Base-by-base conservation (phyloP, 2,888 invertebrate genomes). In the Plusia festucae region DNA sequence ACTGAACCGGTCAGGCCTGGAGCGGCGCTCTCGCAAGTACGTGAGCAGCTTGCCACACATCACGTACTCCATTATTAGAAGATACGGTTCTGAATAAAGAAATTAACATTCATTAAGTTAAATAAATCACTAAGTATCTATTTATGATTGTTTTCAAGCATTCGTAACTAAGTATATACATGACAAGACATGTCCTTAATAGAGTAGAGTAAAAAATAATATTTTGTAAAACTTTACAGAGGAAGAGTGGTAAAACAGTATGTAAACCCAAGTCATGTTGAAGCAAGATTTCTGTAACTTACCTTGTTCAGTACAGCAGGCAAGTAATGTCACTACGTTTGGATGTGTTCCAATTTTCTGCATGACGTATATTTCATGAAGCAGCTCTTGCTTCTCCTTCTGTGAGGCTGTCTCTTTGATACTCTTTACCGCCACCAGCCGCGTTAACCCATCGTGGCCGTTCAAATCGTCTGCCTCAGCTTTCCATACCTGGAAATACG, bases 231-330 rank as follows among this genome's bases (percentile, higher is more conserved):
- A n/a, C n/a, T n/a, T n/a, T n/a, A n/a, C n/a, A n/a, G n/a, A n/a
- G n/a, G n/a, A n/a, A n/a, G n/a, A n/a, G n/a, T n/a, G n/a, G n/a
- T 5, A 27, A 27, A 27, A 27, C 5, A 0, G 8, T 7, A 27
- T 27, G 24, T 4, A 24, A 4, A 24, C 24, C 24, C 27, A 27
- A 5, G 27, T 27, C 27, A 27, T 27, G 27, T 57, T 16, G 5
- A 32, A 51, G 20, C 20, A 24, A 6, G 2, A 7, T 22, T 9
- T 13, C 15, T 22, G 0, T 13, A 3, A 24, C 7, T 85, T 85
- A 98, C 98, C 98, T 95, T 96, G 97, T 87, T 97, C 97, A 51
- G 98, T 97, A 86, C 98, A 98, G 88, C 98, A 97, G 57, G 98
- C 98, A 2, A 98, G 92, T 30, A 98, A 92, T 0, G 97, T 97